Evolutionary conservation across 1,140 invertebrate genomes (phyloP).

Genomic region (Drosophila parabipectinata): DNA sequence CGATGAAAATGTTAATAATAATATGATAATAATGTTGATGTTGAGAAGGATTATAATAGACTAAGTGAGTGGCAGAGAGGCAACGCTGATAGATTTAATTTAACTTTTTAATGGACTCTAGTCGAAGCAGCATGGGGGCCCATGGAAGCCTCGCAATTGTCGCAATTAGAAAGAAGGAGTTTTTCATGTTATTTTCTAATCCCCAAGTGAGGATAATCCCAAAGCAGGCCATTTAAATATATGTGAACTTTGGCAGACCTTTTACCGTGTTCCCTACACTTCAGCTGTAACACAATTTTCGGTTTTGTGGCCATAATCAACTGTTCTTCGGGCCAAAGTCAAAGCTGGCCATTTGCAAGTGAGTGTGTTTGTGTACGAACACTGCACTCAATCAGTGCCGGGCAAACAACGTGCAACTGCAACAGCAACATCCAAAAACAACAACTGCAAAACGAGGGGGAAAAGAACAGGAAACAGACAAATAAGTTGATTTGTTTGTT

Average conservation of each 20-base stretch:
- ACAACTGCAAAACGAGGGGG: conserved; percentile 17
- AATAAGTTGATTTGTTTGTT: conserved; percentile 81
- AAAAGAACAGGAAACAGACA: conserved; percentile 44
- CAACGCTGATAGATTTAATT: conserved; percentile 64
- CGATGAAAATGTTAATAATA: neutral
- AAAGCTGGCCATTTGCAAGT: conserved; percentile 12
- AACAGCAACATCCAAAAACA: conserved; percentile 27
- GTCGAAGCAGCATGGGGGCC: conserved; percentile 14
- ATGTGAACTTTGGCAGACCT: neutral
- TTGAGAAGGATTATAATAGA: conserved; percentile 35
- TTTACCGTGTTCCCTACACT: neutral
- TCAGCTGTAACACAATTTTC: neutral
- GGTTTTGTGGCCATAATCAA: conserved; percentile 26
- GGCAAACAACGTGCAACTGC: conserved; percentile 44
- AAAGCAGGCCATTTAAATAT: neutral
- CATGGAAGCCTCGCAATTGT: conserved; percentile 32
- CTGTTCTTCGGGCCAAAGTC: conserved; percentile 30
- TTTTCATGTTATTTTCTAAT: neutral
- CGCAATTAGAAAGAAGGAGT: conserved; percentile 51
- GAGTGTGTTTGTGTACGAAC: conserved; percentile 25
- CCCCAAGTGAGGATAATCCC: conserved; percentile 4
- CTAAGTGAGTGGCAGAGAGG: neutral
- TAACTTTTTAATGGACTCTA: conserved; percentile 71
- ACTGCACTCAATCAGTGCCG: conserved; percentile 65
- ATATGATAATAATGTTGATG: conserved; percentile 22